Evolutionary conservation across 1,140 invertebrate genomes (phyloP), one percentile per base, ranked within the genome.

Genomic region (Drosophila erecta): DNA sequence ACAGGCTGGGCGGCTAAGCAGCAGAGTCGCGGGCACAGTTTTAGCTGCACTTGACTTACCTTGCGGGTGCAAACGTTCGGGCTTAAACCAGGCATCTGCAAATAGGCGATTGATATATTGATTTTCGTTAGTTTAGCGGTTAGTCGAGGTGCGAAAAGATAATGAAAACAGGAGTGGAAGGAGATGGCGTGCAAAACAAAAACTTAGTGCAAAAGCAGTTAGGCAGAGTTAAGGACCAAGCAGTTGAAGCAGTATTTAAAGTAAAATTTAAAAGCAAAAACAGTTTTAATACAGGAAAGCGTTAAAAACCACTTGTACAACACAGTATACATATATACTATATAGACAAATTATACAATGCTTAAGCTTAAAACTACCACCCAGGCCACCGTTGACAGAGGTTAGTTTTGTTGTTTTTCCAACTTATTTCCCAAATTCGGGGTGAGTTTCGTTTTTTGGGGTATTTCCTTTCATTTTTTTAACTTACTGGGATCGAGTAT

Each of bases 81-180:
- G 96, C 92, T 97, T 96, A 94, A 97, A 97, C 96, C 96, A 97
- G 93, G 96, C 95, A 95, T 96, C 96, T 97, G 96, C 87, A 96
- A 96, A 94, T 93, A 94, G 94, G 70, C 79, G 81, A 75, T 90
- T 90, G 81, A 83, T 87, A 90, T 90, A 90, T 90, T 90, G 85
- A 90, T 90, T 91, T 91, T 89, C 81, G 85, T 91, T 91, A 89
- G 79, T 85, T 85, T 76, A 72, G 83, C 84, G 51, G 81, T 87
- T 79, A 79, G 69, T 77, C 67, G 66, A 46, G 74, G 75, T 79
- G 73, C 69, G 73, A 56, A 61, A 27, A 72, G 51, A 58, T 33
- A 73, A 66, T 35, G 55, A 27, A 35, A 53, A 17, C 55, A 46
- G 12, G 33, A 61, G 35, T 40, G 10, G 43, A 38, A 44, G 35